Base-by-base conservation (phyloP, 2,797 vertebrate species). In the Diplodus sargus region DNA sequence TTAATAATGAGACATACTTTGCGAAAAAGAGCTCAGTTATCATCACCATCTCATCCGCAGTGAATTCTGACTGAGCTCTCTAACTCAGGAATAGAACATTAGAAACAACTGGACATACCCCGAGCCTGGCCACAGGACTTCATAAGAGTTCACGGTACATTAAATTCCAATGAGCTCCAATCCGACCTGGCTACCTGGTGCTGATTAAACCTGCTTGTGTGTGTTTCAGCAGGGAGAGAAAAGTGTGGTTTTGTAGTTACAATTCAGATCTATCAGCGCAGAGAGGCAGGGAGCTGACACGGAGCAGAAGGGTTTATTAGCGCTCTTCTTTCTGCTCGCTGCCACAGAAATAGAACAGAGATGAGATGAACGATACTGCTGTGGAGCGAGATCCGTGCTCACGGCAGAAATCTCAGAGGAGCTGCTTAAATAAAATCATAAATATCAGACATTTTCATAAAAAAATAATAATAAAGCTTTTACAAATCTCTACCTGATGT, bases 1-100 rank as follows among this genome's bases (percentile, higher is more conserved):
- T 90, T 90, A 86, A 82, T 92, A 89, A 93, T 88, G 87, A 90
- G 84, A 70, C 64, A 18, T 59, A 56, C 63, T 64, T 64, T 53
- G 72, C 3, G 34, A 42, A 79, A 34, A 74, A 86, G 78, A 58
- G 42, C 60, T 70, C 57, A 2, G 79, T 74, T 82, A 84, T 87
- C 87, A 70, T 79, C 79, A 17, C 61, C 58, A 51, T 85, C 82
- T 79, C 70, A 79, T 79, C 64, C 5, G 5, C 43, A 0, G 28
- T 15, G 45, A 61, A 58, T 78, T 74, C 76, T 43, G 39, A 58
- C 25, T 16, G 20, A 76, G 59, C 47, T 70, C 17, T 51, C 76
- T 60, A 1, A 10, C 63, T 18, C 9, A 47, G 70, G 73, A 80
- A 83, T 81, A 65, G 76, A 79, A 73, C 75, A 64, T 76, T 54